A percentile compares a stretch with the other conserved stretches of the same genome.
phyloP scores from a whole-genome alignment of 2,797 vertebrate genomes.

The Takifugu rubripes region DNA sequence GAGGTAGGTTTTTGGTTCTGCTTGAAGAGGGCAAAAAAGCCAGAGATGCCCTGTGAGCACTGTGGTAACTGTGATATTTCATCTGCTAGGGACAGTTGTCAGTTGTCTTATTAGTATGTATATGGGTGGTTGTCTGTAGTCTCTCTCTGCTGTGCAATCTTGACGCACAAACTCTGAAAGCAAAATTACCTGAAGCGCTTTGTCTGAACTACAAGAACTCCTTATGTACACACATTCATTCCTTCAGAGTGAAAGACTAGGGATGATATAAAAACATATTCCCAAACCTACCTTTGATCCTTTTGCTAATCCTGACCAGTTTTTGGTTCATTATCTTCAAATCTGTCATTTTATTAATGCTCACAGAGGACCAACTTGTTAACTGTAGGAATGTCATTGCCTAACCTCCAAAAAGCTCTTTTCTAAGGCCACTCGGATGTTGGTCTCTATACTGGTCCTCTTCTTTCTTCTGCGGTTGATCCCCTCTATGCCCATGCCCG shows the following conservation, averaged over 20 bases:
- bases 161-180: no score
- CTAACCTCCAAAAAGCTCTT: constrained; percentile 99
- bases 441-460: constrained; percentile 99
- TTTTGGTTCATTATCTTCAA: neutral
- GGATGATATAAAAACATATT: no score
- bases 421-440: constrained; percentile 99
- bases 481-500: constrained; percentile 91
- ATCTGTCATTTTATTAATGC: neutral
- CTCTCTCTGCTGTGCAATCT: no score
- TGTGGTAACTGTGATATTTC: constrained; percentile 3
- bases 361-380: neutral
- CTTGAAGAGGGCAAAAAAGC: constrained; percentile 76
- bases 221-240: no score
- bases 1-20: constrained; percentile 99
- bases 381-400: constrained; percentile 24
- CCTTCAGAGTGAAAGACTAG: no score
- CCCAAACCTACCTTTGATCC: no score
- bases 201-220: no score
- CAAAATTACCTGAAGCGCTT: no score
- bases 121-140: no score
- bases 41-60: constrained; percentile 69
- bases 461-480: constrained; percentile 98
- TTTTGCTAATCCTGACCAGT: no score
- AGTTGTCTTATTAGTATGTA: neutral
- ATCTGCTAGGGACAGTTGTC: neutral